phyloP scores from a whole-genome alignment of 2,888 invertebrate species.

The Brenthis daphne region DNA sequence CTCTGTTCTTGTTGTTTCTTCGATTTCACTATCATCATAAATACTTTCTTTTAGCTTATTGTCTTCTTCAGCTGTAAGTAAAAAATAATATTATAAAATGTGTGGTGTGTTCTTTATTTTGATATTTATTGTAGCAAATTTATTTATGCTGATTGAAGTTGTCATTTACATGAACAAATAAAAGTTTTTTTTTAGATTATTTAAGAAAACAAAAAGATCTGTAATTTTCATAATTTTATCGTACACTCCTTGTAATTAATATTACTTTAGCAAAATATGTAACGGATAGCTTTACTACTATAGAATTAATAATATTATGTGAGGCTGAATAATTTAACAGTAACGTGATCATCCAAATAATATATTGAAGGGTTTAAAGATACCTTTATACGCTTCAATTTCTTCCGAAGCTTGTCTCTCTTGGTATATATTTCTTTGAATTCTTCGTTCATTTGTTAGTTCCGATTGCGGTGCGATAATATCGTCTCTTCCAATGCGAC shows the following conservation, averaged over 20 bases:
- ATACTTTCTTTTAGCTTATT: slow-evolving; percentile 75
- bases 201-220: no score
- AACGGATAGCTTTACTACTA: no score
- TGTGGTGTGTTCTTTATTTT: no score
- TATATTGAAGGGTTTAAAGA: background rate
- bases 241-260: no score
- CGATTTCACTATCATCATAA: slow-evolving; percentile 65
- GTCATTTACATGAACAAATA: no score
- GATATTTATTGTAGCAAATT: background rate
- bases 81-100: slow-evolving; percentile 22
- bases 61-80: slow-evolving; percentile 70
- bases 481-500: slow-evolving; percentile 94
- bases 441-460: slow-evolving; percentile 77
- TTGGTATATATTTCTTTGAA: slow-evolving; percentile 79
- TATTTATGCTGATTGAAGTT: background rate
- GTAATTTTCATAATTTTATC: no score
- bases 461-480: slow-evolving; percentile 93
- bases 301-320: no score
- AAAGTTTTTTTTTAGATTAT: no score
- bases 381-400: slow-evolving; percentile 79
- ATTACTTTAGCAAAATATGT: no score
- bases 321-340: no score
- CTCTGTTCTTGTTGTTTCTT: slow-evolving; percentile 63
- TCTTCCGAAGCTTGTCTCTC: slow-evolving; percentile 79
- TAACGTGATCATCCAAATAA: background rate